Percentiles rank a stretch among this genome's conserved stretches.
Evolutionary conservation across 2,113 vertebrate genomes (phyloP).

Genomic region (Nothoprocta perdicaria): DNA sequence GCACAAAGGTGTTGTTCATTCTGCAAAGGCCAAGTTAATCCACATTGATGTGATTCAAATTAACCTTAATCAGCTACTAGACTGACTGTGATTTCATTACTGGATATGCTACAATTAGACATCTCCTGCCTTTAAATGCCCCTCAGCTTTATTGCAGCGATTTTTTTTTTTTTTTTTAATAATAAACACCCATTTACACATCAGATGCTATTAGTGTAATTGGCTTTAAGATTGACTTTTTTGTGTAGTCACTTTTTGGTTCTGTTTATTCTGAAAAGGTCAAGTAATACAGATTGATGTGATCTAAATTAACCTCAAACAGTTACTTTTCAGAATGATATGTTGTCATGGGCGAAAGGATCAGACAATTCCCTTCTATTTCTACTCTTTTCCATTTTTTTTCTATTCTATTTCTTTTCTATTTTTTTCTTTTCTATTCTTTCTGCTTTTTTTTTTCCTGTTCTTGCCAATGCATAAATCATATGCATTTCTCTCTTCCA

Average conservation of each 20-base stretch:
- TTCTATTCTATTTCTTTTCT: not conserved
- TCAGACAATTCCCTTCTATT: not conserved
- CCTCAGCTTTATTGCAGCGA: slow-evolving; percentile 55
- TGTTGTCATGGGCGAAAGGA: not conserved
- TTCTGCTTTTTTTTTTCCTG: not conserved
- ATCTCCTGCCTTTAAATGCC: slow-evolving; percentile 76
- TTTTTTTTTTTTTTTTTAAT: slow-evolving; percentile 52
- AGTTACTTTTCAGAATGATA: slow-evolving; percentile 62
- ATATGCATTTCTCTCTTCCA: not conserved
- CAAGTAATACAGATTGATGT: slow-evolving; percentile 70
- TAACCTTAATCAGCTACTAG: slow-evolving; percentile 85
- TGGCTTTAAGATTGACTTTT: slow-evolving; percentile 70
- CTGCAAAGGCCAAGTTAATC: slow-evolving; percentile 84
- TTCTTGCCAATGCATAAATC: slow-evolving; percentile 9
- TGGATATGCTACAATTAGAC: slow-evolving; percentile 78
- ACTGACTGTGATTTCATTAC: slow-evolving; percentile 79
- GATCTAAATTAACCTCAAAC: slow-evolving; percentile 68
- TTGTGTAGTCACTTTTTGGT: slow-evolving; percentile 71
- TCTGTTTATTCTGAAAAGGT: slow-evolving; percentile 75
- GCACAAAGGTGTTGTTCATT: slow-evolving; percentile 83
- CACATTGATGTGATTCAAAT: slow-evolving; percentile 87
- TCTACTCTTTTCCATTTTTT: not conserved
- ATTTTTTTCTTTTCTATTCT: not conserved
- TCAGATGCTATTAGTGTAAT: slow-evolving; percentile 70
- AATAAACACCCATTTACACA: slow-evolving; percentile 74